Percentiles rank a stretch among this genome's conserved stretches.
phyloP scores from a whole-genome alignment of 2,113 vertebrate genomes.

The Australoheros scitulus region DNA sequence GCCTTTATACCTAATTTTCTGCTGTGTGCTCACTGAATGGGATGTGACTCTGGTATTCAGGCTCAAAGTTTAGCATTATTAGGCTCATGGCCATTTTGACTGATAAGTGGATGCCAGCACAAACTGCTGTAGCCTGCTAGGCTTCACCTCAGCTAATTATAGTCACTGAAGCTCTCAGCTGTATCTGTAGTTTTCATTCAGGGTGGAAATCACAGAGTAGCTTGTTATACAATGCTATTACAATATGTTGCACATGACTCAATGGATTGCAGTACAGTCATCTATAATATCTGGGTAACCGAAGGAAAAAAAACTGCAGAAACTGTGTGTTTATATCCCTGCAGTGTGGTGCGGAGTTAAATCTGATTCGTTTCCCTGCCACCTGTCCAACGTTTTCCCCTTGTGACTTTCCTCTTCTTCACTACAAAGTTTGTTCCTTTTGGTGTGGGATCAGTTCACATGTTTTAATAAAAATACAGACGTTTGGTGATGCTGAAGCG shows the following conservation, averaged over 20 bases:
- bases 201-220: background rate
- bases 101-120: background rate
- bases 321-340: background rate
- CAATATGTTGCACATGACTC: too few relatives aligned
- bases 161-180: background rate
- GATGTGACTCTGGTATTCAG: background rate
- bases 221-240: too few relatives aligned
- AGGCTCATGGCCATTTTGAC: background rate
- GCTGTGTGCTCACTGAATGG: background rate
- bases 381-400: too few relatives aligned
- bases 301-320: background rate
- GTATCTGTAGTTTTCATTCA: background rate
- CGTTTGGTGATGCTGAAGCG: background rate
- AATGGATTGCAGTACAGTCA: too few relatives aligned
- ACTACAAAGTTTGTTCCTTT: background rate
- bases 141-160: slow-evolving; percentile 2
- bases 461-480: background rate
- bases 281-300: background rate
- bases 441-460: background rate
- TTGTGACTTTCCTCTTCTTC: background rate
- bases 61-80: background rate
- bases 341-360: background rate
- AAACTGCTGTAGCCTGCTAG: background rate
- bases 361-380: background rate
- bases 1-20: background rate